Conservation (phyloP, 2,888 invertebrate genomes). For the Molorchus minor region DNA sequence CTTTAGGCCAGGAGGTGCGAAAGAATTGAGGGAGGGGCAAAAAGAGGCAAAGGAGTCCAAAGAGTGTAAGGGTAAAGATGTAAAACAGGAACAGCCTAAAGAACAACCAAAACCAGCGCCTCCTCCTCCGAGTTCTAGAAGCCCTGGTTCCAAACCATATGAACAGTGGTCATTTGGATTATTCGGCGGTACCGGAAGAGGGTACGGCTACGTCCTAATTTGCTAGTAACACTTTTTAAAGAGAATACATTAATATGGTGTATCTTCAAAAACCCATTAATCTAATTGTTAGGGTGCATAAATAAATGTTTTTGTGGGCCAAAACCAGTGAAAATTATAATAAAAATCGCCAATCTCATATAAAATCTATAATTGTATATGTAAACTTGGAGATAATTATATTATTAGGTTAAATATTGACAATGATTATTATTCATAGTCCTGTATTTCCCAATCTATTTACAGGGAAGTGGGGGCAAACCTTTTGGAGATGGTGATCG, state of each 20-base stretch:
- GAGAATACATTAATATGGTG: too few relatives aligned
- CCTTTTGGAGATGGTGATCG: slow-evolving; percentile 74
- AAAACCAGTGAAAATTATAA: too few relatives aligned
- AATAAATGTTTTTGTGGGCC: too few relatives aligned
- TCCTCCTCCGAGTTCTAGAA: slow-evolving; percentile 52
- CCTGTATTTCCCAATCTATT: too few relatives aligned
- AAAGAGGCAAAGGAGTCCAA: slow-evolving; percentile 54
- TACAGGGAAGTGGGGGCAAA: slow-evolving; percentile 70
- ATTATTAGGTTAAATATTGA: neutral
- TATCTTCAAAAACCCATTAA: too few relatives aligned
- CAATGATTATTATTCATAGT: neutral
- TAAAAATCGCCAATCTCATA: too few relatives aligned
- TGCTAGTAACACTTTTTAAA: too few relatives aligned
- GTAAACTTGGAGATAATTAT: neutral
- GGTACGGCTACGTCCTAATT: slow-evolving; percentile 51
- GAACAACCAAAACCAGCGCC: slow-evolving; percentile 59
- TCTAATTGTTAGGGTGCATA: too few relatives aligned
- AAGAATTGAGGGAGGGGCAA: slow-evolving; percentile 58
- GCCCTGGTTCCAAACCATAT: slow-evolving; percentile 58
- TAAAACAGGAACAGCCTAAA: slow-evolving; percentile 48
- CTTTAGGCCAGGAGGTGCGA: slow-evolving; percentile 72
- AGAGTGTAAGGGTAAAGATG: slow-evolving; percentile 53
- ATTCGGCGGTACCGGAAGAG: slow-evolving; percentile 63
- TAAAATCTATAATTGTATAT: too few relatives aligned
- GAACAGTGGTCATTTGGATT: slow-evolving; percentile 66